Base-by-base conservation (phyloP, 2,113 vertebrate genomes). In the Hypanus sabinus region DNA sequence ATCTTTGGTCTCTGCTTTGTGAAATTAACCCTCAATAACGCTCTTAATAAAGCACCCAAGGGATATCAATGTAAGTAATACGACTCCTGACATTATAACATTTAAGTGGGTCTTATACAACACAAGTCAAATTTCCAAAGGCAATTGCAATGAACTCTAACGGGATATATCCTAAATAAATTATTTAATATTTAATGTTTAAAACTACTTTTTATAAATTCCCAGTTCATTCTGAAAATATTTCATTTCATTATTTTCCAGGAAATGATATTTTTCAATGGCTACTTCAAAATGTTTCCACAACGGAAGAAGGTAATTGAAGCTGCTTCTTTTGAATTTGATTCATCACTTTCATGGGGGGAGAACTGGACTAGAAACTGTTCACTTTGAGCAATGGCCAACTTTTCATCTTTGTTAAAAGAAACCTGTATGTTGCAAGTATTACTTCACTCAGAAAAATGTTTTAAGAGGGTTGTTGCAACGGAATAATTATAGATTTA, bases 261-360 rank as follows among this genome's bases (percentile, higher is more conserved):
- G 98, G 98, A 57, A 95, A 94, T 3, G 98, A 98, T 95, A 94
- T 99, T 0, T 96, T 98, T 94, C 96, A 97, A 93, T 98, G 98
- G 98, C 95, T 99, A 95, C 96, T 96, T 79, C 97, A 98, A 94
- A 98, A 98, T 94, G 97, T 97, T 9, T 95, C 95, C 94, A 96
- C 98, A 94, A 95, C 95, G 0, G 97, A 98, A 94, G 98, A 98
- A 95, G 98, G 98, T 98, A 96, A 96, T 97, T 57, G 27, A 80
- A 38, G 7, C 22, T 36, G 68, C 18, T 92, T 71, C 38, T 92
- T 16, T 70, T 18, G 22, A 71, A 38, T 71, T 70, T 9, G 2
- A 68, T 70, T 27, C 60, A 70, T 22, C 6, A 36, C 7, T 36
- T 68, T 71, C 2, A 24, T 46, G 46, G 4, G 4, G 4, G n/a